Evolutionary conservation across 2,888 invertebrate genomes (phyloP), one percentile per base, ranked within the genome.

Genomic region (Petrolisthes cinctipes): DNA sequence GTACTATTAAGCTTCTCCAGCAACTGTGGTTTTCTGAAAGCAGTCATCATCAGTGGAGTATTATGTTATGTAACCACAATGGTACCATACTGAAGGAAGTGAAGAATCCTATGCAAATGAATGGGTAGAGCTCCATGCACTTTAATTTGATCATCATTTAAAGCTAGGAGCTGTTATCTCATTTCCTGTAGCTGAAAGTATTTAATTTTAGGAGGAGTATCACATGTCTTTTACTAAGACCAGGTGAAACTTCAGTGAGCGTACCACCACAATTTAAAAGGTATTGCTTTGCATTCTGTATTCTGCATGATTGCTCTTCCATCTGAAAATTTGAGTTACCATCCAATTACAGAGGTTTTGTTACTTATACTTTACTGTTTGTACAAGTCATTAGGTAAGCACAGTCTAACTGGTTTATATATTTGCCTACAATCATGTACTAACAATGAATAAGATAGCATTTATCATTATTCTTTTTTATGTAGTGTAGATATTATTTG

Each of bases 401-500:
- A 71, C 20, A n/a, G 14, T 71, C 20, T 71, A 71, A n/a, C 14
- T 71, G 20, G 71, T 71, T 71, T 5, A 71, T 20, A 71, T n/a
- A 20, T 71, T 61, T 71, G 71, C 71, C 20, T 71, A 71, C 71
- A 71, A 71, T 71, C 71, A 71, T 20, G 14, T 7, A 71, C 14
- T 71, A 71, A 71, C 71, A 71, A 20, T n/a, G 71, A 71, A 20
- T n/a, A n/a, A 14, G 14, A 71, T 14, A 9, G 9, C 17, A n/a
- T 71, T 20, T 71, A 17, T 71, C 20, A n/a, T 17, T 20, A 71
- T 71, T 71, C 14, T 71, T 6, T 20, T 17, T 71, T 71, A 71
- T 71, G 20, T 71, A 71, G 71, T 71, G 20, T 71, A 71, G 71
- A 71, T n/a, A 71, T 71, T 71, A 71, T 71, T 71, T 71, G 71